These are phyloP conservation scores for Caenorhabditis zanzibari DNA, from an alignment of 2,888 invertebrate genomes.

Conservation along the genomic window DNA sequence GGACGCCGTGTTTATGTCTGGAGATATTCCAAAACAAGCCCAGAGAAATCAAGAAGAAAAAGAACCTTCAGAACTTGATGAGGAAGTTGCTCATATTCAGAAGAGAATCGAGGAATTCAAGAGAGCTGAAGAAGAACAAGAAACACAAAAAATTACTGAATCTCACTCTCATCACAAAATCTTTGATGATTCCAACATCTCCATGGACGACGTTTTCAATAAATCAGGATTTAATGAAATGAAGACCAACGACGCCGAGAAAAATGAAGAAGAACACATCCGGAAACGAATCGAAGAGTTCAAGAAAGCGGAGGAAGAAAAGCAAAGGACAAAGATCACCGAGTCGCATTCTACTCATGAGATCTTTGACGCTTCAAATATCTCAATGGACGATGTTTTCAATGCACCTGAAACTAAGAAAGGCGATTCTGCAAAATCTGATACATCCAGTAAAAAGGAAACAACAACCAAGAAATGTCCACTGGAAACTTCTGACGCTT, in stretches of 20 bases:
- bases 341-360: background rate
- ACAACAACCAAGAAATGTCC: background rate
- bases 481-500: too few species aligned
- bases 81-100: too few species aligned
- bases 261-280: conserved; percentile 1
- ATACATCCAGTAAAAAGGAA: too few species aligned
- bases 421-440: background rate
- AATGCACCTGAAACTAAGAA: background rate
- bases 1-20: too few species aligned
- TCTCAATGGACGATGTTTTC: conserved; percentile 38
- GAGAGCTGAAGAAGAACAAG: conserved; percentile 9
- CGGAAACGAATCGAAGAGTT: conserved; percentile 27
- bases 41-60: background rate
- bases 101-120: conserved; percentile 5
- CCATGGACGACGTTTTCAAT: conserved; percentile 41
- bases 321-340: background rate
- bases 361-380: conserved; percentile 24
- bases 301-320: conserved; percentile 13
- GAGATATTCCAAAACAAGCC: too few species aligned
- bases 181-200: conserved; percentile 7
- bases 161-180: background rate
- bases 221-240: background rate
- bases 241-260: background rate
- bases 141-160: background rate
- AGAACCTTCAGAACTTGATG: too few species aligned